These are phyloP conservation scores for Echeneis naucrates DNA, from an alignment of 2,797 vertebrate species.

Conservation along the genomic window DNA sequence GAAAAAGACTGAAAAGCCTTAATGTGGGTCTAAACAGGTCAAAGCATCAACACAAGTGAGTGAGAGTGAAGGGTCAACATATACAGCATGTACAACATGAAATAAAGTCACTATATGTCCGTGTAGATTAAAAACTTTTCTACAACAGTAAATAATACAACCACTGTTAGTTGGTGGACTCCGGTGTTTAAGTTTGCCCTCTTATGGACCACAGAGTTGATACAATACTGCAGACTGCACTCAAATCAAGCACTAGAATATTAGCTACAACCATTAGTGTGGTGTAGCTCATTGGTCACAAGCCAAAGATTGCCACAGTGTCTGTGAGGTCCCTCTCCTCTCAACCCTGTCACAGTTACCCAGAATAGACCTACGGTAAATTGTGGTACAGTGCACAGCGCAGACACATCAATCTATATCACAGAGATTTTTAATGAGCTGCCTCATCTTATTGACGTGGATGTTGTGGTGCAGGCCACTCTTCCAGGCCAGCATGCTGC, in stretches of 20 bases:
- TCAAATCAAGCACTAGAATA: not conserved
- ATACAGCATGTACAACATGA: not conserved
- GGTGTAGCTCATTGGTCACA: not conserved
- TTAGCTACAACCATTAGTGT: not conserved
- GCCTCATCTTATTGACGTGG: slow-evolving; percentile 44
- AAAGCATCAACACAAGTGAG: too few species aligned
- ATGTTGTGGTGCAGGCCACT: slow-evolving; percentile 36
- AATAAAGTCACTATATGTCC: not conserved
- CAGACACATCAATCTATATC: slow-evolving; percentile 63
- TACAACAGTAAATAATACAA: not conserved
- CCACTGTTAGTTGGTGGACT: not conserved
- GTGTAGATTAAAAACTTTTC: not conserved
- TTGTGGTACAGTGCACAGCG: slow-evolving; percentile 9
- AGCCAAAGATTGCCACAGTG: not conserved
- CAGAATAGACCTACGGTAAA: slow-evolving; percentile 28
- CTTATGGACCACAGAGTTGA: not conserved
- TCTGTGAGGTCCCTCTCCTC: slow-evolving; percentile 18
- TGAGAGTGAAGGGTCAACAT: not conserved
- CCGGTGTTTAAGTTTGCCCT: not conserved
- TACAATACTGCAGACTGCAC: not conserved
- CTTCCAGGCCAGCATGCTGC: slow-evolving; percentile 28
- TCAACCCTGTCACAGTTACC: slow-evolving; percentile 19
- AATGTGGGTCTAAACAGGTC: too few species aligned
- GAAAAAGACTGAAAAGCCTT: too few species aligned
- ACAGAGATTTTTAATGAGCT: slow-evolving; percentile 57